These are phyloP conservation scores for Plebejus melissa DNA, from an alignment of 2,888 invertebrate species.

Conservation along the genomic window DNA sequence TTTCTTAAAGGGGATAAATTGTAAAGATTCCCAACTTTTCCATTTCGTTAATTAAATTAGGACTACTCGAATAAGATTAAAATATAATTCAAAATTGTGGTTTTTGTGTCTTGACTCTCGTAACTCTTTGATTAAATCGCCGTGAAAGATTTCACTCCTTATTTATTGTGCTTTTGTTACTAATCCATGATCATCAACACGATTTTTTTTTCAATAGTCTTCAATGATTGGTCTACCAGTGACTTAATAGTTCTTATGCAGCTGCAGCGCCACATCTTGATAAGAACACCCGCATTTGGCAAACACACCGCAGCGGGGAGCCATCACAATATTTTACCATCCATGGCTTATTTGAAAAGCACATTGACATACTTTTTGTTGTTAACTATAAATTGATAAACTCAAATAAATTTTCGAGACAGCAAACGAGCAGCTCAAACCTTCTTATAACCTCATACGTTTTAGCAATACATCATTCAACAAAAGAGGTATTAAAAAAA, in stretches of 20 bases:
- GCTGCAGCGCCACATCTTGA: slow-evolving; percentile 70
- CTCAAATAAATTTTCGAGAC: not conserved
- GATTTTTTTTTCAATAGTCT: not conserved
- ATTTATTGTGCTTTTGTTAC: not conserved
- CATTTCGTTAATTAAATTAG: slow-evolving; percentile 22
- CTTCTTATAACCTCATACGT: not conserved
- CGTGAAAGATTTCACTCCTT: not conserved
- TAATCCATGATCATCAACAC: not conserved
- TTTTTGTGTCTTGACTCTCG: not conserved
- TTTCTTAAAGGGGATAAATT: slow-evolving; percentile 27
- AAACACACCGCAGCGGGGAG: slow-evolving; percentile 72
- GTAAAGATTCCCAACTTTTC: slow-evolving; percentile 20
- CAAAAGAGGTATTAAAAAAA: not conserved
- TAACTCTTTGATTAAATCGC: slow-evolving; percentile 1
- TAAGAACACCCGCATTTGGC: slow-evolving; percentile 75
- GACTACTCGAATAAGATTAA: not conserved
- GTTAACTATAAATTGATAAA: slow-evolving; percentile 17
- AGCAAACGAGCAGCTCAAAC: not conserved
- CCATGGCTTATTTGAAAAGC: slow-evolving; percentile 52
- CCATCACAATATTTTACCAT: slow-evolving; percentile 77
- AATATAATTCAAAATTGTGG: slow-evolving; percentile 15
- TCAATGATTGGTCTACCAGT: not conserved
- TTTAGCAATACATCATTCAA: not conserved
- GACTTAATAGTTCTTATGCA: slow-evolving; percentile 35
- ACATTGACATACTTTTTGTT: slow-evolving; percentile 25